Evolutionary conservation across 1,140 invertebrate species (phyloP).

Genomic region (Matsumurasca onukii): DNA sequence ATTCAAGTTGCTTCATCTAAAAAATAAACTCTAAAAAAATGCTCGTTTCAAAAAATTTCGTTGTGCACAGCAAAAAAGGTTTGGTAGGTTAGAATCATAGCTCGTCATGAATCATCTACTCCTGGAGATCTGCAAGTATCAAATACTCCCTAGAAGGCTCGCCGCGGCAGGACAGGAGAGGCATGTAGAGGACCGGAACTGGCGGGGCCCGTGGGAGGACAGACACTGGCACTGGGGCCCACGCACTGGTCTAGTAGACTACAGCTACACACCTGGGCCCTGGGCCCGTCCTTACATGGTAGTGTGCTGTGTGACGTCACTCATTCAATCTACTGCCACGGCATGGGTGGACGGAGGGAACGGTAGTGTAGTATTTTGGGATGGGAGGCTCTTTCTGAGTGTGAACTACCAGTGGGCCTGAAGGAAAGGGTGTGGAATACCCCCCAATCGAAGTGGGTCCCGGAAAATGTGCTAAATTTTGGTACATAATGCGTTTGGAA

Average conservation of each 20-base stretch:
- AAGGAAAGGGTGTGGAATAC: not conserved
- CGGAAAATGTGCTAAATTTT: too few relatives aligned
- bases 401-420: not conserved
- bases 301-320: too few relatives aligned
- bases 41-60: not conserved
- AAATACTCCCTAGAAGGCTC: not conserved
- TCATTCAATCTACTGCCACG: too few relatives aligned
- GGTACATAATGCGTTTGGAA: too few relatives aligned
- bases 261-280: too few relatives aligned
- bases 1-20: constrained; percentile 28
- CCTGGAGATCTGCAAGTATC: not conserved
- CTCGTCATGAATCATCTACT: not conserved
- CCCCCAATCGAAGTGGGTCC: too few relatives aligned
- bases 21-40: constrained; percentile 30
- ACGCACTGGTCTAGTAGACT: too few relatives aligned
- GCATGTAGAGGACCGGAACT: not conserved
- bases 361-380: too few relatives aligned
- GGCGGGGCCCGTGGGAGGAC: not conserved
- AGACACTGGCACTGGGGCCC: too few relatives aligned
- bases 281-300: too few relatives aligned
- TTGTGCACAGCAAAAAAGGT: not conserved
- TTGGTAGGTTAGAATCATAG: not conserved
- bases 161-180: not conserved
- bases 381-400: too few relatives aligned
- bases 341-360: too few relatives aligned